A percentile compares a stretch with the other conserved stretches of the same genome.
Evolutionary conservation across 1,140 invertebrate genomes (phyloP).

Genomic region (Samia ricini): DNA sequence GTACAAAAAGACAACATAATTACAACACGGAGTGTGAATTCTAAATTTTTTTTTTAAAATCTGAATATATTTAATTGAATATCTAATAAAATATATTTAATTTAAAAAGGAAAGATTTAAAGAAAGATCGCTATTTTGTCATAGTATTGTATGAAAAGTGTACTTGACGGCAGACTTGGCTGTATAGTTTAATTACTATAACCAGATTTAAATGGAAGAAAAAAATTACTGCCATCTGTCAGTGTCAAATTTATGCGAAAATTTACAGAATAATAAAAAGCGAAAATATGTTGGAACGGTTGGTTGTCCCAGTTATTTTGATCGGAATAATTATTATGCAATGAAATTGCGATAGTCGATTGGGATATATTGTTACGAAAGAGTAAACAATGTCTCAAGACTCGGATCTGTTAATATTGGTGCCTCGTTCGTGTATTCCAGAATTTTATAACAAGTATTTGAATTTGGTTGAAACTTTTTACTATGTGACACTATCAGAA

Average conservation of each 20-base stretch:
- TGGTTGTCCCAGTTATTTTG: slow-evolving; percentile 45
- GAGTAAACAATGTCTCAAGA: slow-evolving; percentile 67
- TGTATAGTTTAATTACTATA: too few species aligned
- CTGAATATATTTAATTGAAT: too few species aligned
- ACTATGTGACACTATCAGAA: slow-evolving; percentile 68
- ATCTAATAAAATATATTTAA: too few species aligned
- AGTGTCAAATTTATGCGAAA: neutral
- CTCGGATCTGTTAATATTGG: slow-evolving; percentile 59
- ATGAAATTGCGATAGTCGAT: slow-evolving; percentile 49
- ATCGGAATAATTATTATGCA: slow-evolving; percentile 52
- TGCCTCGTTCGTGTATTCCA: slow-evolving; percentile 61
- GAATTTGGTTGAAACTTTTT: slow-evolving; percentile 73
- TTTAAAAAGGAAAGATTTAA: too few species aligned
- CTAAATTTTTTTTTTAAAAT: too few species aligned
- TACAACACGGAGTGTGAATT: too few species aligned
- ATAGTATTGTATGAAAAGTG: too few species aligned
- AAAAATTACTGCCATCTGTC: neutral
- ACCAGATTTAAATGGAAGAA: too few species aligned
- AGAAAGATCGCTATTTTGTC: too few species aligned
- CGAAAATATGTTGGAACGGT: slow-evolving; percentile 20
- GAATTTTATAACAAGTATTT: slow-evolving; percentile 69
- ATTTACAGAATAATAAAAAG: slow-evolving; percentile 1
- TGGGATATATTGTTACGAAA: slow-evolving; percentile 40
- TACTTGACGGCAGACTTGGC: too few species aligned
- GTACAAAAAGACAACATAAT: too few species aligned